Percentiles rank a stretch among this genome's conserved stretches.
phyloP scores from a whole-genome alignment of 2,797 vertebrate genomes.

The Lithobates sylvaticus region DNA sequence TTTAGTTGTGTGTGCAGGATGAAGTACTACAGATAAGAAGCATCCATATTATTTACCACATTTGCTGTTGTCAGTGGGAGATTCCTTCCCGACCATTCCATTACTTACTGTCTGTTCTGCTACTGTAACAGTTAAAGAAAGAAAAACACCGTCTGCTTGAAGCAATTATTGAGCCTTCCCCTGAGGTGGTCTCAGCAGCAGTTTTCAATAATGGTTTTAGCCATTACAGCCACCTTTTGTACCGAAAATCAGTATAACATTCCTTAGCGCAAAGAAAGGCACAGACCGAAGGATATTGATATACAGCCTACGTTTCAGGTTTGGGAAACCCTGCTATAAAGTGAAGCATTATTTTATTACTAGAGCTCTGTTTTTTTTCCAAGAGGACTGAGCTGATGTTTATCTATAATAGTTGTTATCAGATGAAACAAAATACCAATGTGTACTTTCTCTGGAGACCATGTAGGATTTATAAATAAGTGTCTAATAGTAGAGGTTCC shows the following conservation, averaged over 20 bases:
- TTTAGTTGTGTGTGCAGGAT: not conserved
- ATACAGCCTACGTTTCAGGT: slow-evolving; percentile 74
- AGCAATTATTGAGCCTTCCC: slow-evolving; percentile 55
- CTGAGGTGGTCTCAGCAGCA: slow-evolving; percentile 45
- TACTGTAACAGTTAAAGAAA: slow-evolving; percentile 47
- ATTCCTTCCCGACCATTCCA: slow-evolving; percentile 39
- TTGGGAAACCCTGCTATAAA: slow-evolving; percentile 73
- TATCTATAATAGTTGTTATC: slow-evolving; percentile 73
- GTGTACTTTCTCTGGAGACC: slow-evolving; percentile 71
- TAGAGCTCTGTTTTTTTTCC: slow-evolving; percentile 69
- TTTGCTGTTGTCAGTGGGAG: slow-evolving; percentile 35
- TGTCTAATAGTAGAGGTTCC: slow-evolving; percentile 72
- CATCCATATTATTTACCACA: slow-evolving; percentile 17
- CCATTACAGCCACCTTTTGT: slow-evolving; percentile 52
- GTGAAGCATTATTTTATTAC: slow-evolving; percentile 76
- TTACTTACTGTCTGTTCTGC: slow-evolving; percentile 29
- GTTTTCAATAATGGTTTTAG: slow-evolving; percentile 54
- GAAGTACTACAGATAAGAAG: not conserved
- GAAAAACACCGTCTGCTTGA: slow-evolving; percentile 50
- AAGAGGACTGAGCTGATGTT: slow-evolving; percentile 75
- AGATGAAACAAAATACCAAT: slow-evolving; percentile 66
- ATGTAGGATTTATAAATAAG: slow-evolving; percentile 76
- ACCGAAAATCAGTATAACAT: slow-evolving; percentile 47
- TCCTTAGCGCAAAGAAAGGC: slow-evolving; percentile 15
- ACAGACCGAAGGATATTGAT: slow-evolving; percentile 68